These are phyloP conservation scores for Euwallacea fornicatus DNA, from an alignment of 1,140 invertebrate species.

Conservation along the genomic window DNA sequence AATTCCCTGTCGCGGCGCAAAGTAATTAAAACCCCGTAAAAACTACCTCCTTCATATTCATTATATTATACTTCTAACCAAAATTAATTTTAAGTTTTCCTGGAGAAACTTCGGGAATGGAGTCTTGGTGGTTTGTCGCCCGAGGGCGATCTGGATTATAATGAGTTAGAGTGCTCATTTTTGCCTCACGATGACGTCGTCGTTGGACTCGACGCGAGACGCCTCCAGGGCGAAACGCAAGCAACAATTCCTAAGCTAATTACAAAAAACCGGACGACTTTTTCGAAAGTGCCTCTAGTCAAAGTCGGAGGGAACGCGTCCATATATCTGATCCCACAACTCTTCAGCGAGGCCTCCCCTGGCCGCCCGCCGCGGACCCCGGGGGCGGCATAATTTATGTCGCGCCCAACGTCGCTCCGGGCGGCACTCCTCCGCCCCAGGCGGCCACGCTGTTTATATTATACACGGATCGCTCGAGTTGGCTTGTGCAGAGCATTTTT, in stretches of 20 bases:
- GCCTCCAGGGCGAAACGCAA: not conserved
- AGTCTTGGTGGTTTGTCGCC: constrained; percentile 11
- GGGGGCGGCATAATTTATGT: constrained; percentile 35
- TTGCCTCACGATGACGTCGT: constrained; percentile 10
- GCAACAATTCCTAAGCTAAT: not conserved
- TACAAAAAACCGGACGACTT: constrained; percentile 1
- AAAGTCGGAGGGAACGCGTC: constrained; percentile 22
- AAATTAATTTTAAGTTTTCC: constrained; percentile 15
- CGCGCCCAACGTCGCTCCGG: constrained; percentile 33
- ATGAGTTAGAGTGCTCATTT: constrained; percentile 11
- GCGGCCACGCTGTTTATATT: constrained; percentile 37
- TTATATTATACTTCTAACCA: constrained; percentile 9
- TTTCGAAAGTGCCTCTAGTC: constrained; percentile 8
- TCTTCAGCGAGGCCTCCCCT: constrained; percentile 1
- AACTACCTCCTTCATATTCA: constrained; percentile 7
- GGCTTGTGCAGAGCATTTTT: constrained; percentile 24
- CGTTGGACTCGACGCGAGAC: not conserved
- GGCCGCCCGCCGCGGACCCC: constrained; percentile 4
- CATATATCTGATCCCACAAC: constrained; percentile 36
- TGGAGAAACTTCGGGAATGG: constrained; percentile 7
- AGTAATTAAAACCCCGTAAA: constrained; percentile 17
- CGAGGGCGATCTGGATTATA: constrained; percentile 5
- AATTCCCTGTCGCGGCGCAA: constrained; percentile 2
- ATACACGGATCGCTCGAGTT: constrained; percentile 23
- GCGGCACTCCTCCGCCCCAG: constrained; percentile 36